Conservation (phyloP, 1,140 invertebrate species). For the Prorops nasuta region DNA sequence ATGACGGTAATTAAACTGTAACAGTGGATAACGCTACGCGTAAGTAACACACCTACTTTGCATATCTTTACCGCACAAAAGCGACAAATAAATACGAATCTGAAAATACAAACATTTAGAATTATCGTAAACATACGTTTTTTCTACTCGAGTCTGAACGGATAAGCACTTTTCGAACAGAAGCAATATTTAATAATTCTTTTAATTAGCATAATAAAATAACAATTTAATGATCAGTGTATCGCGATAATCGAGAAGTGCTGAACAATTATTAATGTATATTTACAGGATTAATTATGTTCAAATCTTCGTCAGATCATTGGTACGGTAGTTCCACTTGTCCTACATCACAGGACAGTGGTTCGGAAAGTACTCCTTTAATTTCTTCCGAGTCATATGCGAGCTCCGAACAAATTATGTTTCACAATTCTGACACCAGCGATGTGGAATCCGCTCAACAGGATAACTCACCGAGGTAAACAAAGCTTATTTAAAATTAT, state of each 20-base stretch:
- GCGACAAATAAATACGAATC: background rate
- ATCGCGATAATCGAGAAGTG: too few relatives aligned
- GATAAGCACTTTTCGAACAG: background rate
- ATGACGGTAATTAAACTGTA: too few relatives aligned
- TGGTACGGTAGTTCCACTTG: conserved; percentile 13
- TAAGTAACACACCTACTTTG: too few relatives aligned
- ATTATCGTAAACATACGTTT: too few relatives aligned
- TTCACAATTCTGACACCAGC: conserved; percentile 34
- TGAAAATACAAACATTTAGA: background rate
- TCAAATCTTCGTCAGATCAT: background rate
- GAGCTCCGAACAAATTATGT: conserved; percentile 24
- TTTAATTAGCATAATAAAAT: background rate
- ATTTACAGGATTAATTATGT: background rate
- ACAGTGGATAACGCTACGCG: too few relatives aligned
- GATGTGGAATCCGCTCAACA: conserved; percentile 24
- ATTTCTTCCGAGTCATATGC: conserved; percentile 28
- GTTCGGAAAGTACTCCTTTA: conserved; percentile 37
- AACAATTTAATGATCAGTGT: too few relatives aligned
- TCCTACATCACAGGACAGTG: conserved; percentile 26
- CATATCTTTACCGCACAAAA: too few relatives aligned
- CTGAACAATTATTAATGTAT: too few relatives aligned
- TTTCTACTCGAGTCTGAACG: too few relatives aligned
- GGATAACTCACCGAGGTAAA: conserved; percentile 20
- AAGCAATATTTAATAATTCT: background rate
- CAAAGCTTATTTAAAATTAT: background rate